Evolutionary conservation across 2,888 invertebrate species (phyloP).

Genomic region (Capitulum mitella): DNA sequence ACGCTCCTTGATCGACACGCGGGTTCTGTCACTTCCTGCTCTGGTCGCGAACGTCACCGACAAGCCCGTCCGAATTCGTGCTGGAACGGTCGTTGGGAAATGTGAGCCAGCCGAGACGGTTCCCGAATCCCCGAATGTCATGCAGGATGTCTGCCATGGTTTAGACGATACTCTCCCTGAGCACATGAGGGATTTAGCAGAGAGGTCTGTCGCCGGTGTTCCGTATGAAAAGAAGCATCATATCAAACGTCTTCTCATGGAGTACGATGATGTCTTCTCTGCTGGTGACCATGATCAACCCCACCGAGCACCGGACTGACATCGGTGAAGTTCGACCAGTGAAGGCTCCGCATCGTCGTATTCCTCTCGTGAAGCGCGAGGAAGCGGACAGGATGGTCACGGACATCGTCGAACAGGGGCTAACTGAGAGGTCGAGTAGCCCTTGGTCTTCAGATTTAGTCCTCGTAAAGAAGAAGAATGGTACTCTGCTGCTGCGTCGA

Average conservation of each 20-base stretch:
- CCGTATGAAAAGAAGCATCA: not conserved
- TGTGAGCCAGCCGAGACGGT: not conserved
- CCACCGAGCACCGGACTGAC: not conserved
- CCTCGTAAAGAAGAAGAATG: no score
- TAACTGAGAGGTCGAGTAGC: not conserved
- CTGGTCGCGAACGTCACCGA: not conserved
- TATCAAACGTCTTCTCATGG: not conserved
- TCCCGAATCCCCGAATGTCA: not conserved
- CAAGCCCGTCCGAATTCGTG: not conserved
- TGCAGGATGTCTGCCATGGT: not conserved
- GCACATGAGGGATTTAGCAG: not conserved
- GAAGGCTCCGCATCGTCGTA: not conserved
- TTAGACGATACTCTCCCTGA: not conserved
- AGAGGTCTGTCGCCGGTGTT: not conserved
- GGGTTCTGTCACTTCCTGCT: no score
- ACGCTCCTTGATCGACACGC: no score
- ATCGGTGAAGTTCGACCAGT: not conserved
- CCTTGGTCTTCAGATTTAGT: not conserved
- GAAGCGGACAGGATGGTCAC: not conserved
- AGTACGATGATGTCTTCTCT: not conserved
- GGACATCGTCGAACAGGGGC: not conserved
- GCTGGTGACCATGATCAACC: not conserved
- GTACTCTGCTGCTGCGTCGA: not conserved
- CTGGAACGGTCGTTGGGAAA: not conserved
- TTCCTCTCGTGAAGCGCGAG: not conserved